Evolutionary conservation across 1,140 invertebrate species (phyloP).

Genomic region (Euura saliciscinereae): DNA sequence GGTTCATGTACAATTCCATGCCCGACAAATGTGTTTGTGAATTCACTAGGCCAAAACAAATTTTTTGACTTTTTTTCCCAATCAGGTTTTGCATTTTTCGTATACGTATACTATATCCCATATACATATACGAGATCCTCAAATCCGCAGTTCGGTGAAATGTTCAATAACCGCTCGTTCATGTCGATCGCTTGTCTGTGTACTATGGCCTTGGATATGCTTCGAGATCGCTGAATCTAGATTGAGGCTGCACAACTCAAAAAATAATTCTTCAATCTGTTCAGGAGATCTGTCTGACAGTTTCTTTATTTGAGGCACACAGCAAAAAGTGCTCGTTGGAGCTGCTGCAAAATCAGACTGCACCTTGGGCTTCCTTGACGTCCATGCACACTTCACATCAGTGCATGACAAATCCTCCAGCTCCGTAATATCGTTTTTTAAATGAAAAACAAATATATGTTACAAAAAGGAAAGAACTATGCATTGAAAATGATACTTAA

Average conservation of each 20-base stretch:
- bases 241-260: neutral
- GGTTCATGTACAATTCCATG: constrained; percentile 14
- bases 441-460: neutral
- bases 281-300: neutral
- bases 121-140: constrained; percentile 17
- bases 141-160: constrained; percentile 11
- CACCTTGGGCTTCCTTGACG: neutral
- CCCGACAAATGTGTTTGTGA: constrained; percentile 4
- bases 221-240: too few relatives aligned
- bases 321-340: neutral
- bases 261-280: neutral
- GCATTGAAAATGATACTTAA: neutral
- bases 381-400: neutral
- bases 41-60: constrained; percentile 10
- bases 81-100: constrained; percentile 17
- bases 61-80: constrained; percentile 17
- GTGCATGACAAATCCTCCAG: neutral
- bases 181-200: too few relatives aligned
- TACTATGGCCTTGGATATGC: too few relatives aligned
- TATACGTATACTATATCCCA: constrained; percentile 16
- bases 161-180: too few relatives aligned
- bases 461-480: neutral
- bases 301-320: neutral
- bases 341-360: neutral
- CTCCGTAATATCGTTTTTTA: neutral